phyloP scores from a whole-genome alignment of 1,140 invertebrate species.

The Uloborus diversus region DNA sequence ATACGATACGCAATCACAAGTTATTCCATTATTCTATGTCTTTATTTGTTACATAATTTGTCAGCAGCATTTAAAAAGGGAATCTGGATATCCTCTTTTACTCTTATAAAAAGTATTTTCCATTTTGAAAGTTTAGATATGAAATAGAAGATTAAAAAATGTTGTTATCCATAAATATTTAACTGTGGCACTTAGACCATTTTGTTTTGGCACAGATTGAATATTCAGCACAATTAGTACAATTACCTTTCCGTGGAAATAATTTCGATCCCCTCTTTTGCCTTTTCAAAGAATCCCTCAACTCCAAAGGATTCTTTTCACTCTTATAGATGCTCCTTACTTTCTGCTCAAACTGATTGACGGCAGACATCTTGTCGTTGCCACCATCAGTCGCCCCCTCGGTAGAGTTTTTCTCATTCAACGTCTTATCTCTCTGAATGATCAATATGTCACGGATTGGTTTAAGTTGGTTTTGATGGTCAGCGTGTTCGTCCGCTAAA shows the following conservation, averaged over 20 bases:
- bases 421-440: background rate
- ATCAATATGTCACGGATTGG: constrained; percentile 1
- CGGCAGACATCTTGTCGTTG: background rate
- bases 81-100: too few species aligned
- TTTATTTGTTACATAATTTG: too few species aligned
- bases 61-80: too few species aligned
- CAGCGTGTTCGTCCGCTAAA: background rate
- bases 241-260: constrained; percentile 30
- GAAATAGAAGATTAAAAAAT: too few species aligned
- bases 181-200: too few species aligned
- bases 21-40: too few species aligned
- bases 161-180: too few species aligned
- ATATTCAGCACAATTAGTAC: too few species aligned
- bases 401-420: constrained; percentile 30
- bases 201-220: too few species aligned
- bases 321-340: constrained; percentile 16
- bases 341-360: constrained; percentile 39
- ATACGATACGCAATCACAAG: too few species aligned
- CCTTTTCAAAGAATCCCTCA: background rate
- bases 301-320: background rate
- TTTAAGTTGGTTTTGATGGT: constrained; percentile 31
- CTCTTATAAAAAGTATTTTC: too few species aligned
- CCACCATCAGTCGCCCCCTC: background rate
- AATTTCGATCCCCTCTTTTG: constrained; percentile 7
- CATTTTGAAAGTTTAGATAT: too few species aligned